Evolutionary conservation across 2,113 vertebrate genomes (phyloP).

Genomic region (Phrynosoma blainvillii): DNA sequence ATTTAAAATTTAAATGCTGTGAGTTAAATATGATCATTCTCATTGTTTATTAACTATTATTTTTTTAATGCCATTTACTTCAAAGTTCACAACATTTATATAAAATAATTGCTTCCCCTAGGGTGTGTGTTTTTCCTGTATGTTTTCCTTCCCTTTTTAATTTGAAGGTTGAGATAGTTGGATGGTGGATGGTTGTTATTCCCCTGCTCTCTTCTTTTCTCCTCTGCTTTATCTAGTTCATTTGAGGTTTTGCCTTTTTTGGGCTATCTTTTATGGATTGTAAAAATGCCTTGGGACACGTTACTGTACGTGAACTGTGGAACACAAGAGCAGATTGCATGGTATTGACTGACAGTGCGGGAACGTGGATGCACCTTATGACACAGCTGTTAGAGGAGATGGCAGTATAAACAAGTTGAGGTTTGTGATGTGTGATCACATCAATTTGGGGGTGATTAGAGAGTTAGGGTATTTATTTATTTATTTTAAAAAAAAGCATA

Average conservation of each 20-base stretch:
- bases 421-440: conserved; percentile 19
- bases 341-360: conserved; percentile 24
- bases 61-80: not conserved
- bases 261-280: not conserved
- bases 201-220: not conserved
- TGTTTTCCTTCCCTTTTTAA: not conserved
- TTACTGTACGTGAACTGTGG: not conserved
- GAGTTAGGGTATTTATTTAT: conserved; percentile 3
- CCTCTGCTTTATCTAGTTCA: not conserved
- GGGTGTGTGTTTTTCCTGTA: not conserved
- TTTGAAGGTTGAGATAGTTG: not conserved
- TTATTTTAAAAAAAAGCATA: not conserved
- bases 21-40: not conserved
- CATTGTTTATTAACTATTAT: not conserved
- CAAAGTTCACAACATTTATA: not conserved
- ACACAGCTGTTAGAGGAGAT: not conserved
- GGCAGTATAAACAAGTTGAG: not conserved
- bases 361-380: not conserved
- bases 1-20: not conserved
- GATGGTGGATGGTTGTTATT: not conserved
- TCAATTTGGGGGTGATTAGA: conserved; percentile 16
- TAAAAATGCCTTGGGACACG: conserved; percentile 5
- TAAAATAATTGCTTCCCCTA: not conserved
- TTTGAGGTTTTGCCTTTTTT: conserved; percentile 25
- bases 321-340: conserved; percentile 21